These are phyloP conservation scores for Lineus longissimus DNA, from an alignment of 1,140 invertebrate genomes.

Conservation along the genomic window DNA sequence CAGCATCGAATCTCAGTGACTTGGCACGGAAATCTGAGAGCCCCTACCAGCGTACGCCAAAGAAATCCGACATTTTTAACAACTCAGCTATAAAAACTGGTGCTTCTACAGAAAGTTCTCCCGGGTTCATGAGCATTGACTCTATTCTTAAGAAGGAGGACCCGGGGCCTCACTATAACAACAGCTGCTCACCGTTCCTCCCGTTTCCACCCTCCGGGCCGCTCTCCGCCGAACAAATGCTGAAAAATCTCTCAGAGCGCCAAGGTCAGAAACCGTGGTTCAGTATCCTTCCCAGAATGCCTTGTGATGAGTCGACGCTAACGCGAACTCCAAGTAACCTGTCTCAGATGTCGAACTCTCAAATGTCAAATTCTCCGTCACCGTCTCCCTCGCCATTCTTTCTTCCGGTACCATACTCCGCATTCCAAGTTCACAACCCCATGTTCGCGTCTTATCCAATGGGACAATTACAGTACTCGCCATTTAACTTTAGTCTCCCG, in stretches of 20 bases:
- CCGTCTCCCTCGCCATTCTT: constrained; percentile 48
- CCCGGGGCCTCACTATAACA: constrained; percentile 17
- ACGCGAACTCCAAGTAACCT: constrained; percentile 25
- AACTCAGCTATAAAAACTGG: background rate
- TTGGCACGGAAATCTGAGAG: too few relatives aligned
- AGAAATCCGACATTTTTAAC: too few relatives aligned
- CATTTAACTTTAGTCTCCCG: background rate
- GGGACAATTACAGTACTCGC: constrained; percentile 23
- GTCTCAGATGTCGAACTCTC: too few relatives aligned
- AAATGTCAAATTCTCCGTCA: constrained; percentile 4
- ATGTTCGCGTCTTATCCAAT: constrained; percentile 38
- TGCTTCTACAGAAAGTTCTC: constrained; percentile 22
- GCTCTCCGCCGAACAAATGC: constrained; percentile 24
- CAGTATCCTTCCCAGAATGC: constrained; percentile 61
- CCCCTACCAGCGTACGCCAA: too few relatives aligned
- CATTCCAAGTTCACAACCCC: constrained; percentile 32
- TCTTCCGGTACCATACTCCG: constrained; percentile 61
- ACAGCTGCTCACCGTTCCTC: constrained; percentile 24
- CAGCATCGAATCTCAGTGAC: too few relatives aligned
- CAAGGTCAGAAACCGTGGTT: constrained; percentile 60
- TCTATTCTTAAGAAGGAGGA: constrained; percentile 41
- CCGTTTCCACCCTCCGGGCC: constrained; percentile 23
- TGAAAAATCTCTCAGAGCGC: constrained; percentile 24
- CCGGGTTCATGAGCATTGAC: constrained; percentile 43
- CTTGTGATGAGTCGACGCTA: constrained; percentile 60